Base-by-base conservation (phyloP, 2,113 vertebrate species). In the Chaetura pelagica region DNA sequence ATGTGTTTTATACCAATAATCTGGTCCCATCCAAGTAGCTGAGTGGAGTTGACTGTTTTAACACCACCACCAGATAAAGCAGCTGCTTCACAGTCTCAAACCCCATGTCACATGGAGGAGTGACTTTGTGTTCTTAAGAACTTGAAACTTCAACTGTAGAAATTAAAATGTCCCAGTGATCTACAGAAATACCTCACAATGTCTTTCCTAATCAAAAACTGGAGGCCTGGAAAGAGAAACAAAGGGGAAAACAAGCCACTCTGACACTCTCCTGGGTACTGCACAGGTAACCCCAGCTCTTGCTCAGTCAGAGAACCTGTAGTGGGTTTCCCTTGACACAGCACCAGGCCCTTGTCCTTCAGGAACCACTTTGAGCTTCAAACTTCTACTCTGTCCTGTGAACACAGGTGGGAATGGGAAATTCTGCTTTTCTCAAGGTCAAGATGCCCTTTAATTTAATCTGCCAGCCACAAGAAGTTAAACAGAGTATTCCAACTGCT, bases 201-300 rank as follows among this genome's bases (percentile, higher is more conserved):
- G 9, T 42, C n/a, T 71, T 66, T 58, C 38, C 40, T 67, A 69
- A 54, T 6, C 35, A 55, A 68, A 68, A 84, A n/a, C 26, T 18
- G 20, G n/a, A 73, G 27, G 7, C 54, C 35, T 55, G 18, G 24
- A 32, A 90, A 73, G 15, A 62, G 24, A 32, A 90, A 73, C 16
- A 62, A 75, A 27, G 6, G 13, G 10, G 6, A 4, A 57, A 74
- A 83, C 0, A 4, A 18, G 2, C 1, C 0, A 14, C 7, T 21
- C 12, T 5, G n/a, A 40, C 35, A 16, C 20, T 30, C 9, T 29
- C 19, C 2, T 1, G 10, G 24, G 49, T 8, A 6, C n/a, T 15
- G 10, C 3, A 23, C 0, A 3, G 15, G 9, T 12, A 81, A 48
- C 23, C 34, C 23, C 66, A 32, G 30, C 7, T 58, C 51, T 61